Evolutionary conservation across 2,113 vertebrate genomes (phyloP), one percentile per base, ranked within the genome.

Genomic region (Pristiophorus japonicus): DNA sequence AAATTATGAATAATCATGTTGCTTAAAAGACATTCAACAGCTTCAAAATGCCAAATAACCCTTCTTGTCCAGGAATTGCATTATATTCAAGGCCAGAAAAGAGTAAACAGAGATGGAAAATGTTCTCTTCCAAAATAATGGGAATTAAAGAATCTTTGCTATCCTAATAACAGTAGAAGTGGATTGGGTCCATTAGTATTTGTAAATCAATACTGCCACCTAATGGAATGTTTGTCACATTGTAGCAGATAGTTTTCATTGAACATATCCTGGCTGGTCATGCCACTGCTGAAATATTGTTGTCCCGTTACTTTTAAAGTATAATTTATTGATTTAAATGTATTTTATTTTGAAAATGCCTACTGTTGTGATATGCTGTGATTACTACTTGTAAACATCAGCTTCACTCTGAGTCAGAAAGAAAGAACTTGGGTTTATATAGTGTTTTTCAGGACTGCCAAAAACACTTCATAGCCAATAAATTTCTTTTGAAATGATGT

Each of bases 191-290:
- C 45, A 51, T 47, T 45, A 42, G 30, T 34, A 5, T 90, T 63
- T 63, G 59, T 63, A 18, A 91, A 38, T 63, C 30, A 91, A 91
- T 91, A 62, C 88, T 91, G 88, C 88, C 88, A 63, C 59, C 88
- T 63, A 62, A 20, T 63, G 88, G 81, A 59, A 34, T 30, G 30
- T 63, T 38, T 16, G 62, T 59, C 59, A 91, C 30, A 63, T 63
- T 91, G 88, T 6, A 91, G 18, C 14, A 42, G n/a, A 4, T 5
- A 16, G 0, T 42, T 42, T 81, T 38, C 42, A 18, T 81, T 81
- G 75, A 5, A 20, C 75, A 81, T 3, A 81, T 81, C 38, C 14
- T 42, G 75, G 75, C 38, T 42, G n/a, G 16, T 4, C 14, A 0
- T 8, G 12, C 0, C 24, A 22, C 2, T 67, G 66, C 22, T 34